Conservation (phyloP, 2,797 vertebrate genomes). For the Fratercula arctica region DNA sequence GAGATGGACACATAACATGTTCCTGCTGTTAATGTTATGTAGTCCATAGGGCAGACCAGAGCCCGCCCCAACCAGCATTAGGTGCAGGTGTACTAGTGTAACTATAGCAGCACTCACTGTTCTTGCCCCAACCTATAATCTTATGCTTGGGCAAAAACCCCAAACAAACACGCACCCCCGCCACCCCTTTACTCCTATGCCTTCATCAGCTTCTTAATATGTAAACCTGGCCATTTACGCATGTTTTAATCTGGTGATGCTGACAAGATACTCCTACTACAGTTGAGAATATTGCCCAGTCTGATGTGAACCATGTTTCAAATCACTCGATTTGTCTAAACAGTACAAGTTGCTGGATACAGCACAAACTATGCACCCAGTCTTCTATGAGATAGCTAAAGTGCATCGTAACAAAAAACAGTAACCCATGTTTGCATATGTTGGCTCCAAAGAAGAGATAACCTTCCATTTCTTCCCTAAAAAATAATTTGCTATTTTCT, state of each 20-base stretch:
- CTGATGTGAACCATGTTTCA: background rate
- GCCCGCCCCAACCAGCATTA: background rate
- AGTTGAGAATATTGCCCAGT: background rate
- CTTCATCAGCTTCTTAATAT: background rate
- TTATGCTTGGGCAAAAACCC: background rate
- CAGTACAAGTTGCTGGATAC: background rate
- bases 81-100: background rate
- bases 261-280: background rate
- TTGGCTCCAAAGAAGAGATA: background rate
- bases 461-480: slow-evolving; percentile 87
- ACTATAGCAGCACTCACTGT: background rate
- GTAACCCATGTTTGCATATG: background rate
- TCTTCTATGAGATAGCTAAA: background rate
- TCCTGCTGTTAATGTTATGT: background rate
- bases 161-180: background rate
- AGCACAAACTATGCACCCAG: background rate
- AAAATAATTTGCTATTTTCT: slow-evolving; percentile 82
- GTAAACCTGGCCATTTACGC: background rate
- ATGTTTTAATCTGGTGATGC: background rate
- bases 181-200: background rate
- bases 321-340: background rate
- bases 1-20: fast-evolving
- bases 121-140: background rate
- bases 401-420: background rate
- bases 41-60: background rate